A percentile compares a stretch with the other conserved stretches of the same genome.
These are phyloP conservation scores for Syngnathus rostellatus DNA, from an alignment of 2,797 vertebrate genomes.

Conservation along the genomic window DNA sequence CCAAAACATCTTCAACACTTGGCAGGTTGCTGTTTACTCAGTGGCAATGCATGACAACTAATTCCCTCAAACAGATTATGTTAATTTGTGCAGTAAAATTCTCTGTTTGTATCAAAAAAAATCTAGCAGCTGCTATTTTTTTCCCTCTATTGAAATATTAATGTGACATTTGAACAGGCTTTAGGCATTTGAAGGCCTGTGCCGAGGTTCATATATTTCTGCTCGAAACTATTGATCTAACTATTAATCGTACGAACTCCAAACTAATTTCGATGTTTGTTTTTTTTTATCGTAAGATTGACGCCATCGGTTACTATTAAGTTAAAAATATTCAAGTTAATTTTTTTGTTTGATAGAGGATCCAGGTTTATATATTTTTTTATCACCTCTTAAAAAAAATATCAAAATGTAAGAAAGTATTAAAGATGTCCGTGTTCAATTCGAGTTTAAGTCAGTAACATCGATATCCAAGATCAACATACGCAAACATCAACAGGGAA, in stretches of 20 bases:
- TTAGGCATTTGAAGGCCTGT: not conserved
- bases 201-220: constrained; percentile 13
- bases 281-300: not conserved
- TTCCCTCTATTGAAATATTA: not conserved
- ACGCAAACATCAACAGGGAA: constrained; percentile 2
- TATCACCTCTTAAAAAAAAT: not conserved
- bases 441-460: not conserved
- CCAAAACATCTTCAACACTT: constrained; percentile 27
- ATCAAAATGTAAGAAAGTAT: not conserved
- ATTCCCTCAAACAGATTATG: constrained; percentile 8
- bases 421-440: not conserved
- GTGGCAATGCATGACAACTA: constrained; percentile 18
- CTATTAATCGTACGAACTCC: constrained; percentile 12
- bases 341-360: too few species aligned
- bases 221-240: constrained; percentile 30
- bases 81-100: constrained; percentile 3
- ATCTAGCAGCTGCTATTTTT: not conserved
- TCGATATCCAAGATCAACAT: constrained; percentile 6
- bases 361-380: not conserved
- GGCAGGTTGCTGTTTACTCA: constrained; percentile 24
- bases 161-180: not conserved
- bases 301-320: too few species aligned
- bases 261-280: constrained; percentile 29
- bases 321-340: too few species aligned
- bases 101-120: not conserved